A percentile compares a stretch with the other conserved stretches of the same genome.
phyloP scores from a whole-genome alignment of 64 coral and sea anemone species.

The Dendrophyllia cribrosa region DNA sequence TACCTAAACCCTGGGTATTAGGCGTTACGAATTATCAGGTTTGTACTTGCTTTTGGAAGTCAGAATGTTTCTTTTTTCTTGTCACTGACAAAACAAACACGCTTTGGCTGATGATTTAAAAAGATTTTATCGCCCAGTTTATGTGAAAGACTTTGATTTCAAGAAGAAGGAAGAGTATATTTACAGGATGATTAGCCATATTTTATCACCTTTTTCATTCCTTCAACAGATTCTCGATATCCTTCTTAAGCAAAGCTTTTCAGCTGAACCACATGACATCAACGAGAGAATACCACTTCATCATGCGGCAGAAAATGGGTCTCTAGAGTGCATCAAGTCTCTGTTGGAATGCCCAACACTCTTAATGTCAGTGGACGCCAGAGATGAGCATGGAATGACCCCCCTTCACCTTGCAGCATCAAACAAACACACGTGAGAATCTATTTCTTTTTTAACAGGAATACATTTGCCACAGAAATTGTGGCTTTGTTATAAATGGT shows the following conservation, averaged over 20 bases:
- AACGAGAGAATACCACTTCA: conserved; percentile 27
- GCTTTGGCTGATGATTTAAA: no score
- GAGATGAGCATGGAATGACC: conserved; percentile 19
- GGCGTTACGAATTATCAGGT: no score
- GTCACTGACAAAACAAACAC: no score
- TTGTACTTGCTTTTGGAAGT: no score
- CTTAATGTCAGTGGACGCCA: not conserved
- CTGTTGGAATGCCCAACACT: conserved; percentile 1
- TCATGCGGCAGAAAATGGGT: conserved; percentile 42
- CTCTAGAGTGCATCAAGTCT: conserved; percentile 6
- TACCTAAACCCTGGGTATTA: no score
- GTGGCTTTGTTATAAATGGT: no score
- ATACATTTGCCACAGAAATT: no score
- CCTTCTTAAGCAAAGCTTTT: not conserved
- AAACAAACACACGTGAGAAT: conserved; percentile 30
- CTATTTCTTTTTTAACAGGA: not conserved
- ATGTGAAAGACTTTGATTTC: no score
- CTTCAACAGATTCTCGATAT: conserved; percentile 35
- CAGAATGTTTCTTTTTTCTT: no score
- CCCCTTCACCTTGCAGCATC: conserved; percentile 31
- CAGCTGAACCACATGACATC: not conserved
- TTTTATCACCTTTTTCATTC: not conserved
- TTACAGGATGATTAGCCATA: no score
- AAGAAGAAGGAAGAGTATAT: no score
- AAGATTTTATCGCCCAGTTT: no score